phyloP scores from a whole-genome alignment of 2,888 invertebrate species.

The Ichneumoninae sp. region DNA sequence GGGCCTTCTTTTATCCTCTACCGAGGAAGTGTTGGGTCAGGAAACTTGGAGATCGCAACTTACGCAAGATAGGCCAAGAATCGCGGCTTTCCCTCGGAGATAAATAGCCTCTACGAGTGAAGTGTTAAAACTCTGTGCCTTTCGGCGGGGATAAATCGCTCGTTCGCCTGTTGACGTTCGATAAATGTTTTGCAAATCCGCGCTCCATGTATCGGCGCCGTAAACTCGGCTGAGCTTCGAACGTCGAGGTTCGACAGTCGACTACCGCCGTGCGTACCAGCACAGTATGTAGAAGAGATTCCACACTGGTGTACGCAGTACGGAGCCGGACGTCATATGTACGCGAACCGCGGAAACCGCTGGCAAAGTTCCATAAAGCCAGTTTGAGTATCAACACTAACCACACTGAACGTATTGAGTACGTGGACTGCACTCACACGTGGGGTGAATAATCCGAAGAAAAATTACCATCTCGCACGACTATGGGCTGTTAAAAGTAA shows the following conservation, averaged over 20 bases:
- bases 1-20: no score
- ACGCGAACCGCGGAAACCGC: neutral
- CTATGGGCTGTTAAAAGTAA: neutral
- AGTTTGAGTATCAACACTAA: conserved; percentile 57
- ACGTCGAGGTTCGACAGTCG: conserved; percentile 25
- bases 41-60: no score
- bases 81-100: neutral
- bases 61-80: no score
- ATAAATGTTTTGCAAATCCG: conserved; percentile 51
- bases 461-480: neutral
- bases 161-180: conserved; percentile 32
- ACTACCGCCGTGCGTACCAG: neutral
- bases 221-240: conserved; percentile 35
- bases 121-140: conserved; percentile 14
- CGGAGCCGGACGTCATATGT: conserved; percentile 14
- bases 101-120: conserved; percentile 7
- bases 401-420: conserved; percentile 13
- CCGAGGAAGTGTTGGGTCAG: no score
- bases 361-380: conserved; percentile 63
- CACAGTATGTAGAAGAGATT: neutral
- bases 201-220: conserved; percentile 30
- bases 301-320: neutral
- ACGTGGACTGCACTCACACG: conserved; percentile 19
- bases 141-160: conserved; percentile 21
- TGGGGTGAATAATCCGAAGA: conserved; percentile 6